Conservation (phyloP, 2,113 vertebrate species). For the Microcebus griseorufus region DNA sequence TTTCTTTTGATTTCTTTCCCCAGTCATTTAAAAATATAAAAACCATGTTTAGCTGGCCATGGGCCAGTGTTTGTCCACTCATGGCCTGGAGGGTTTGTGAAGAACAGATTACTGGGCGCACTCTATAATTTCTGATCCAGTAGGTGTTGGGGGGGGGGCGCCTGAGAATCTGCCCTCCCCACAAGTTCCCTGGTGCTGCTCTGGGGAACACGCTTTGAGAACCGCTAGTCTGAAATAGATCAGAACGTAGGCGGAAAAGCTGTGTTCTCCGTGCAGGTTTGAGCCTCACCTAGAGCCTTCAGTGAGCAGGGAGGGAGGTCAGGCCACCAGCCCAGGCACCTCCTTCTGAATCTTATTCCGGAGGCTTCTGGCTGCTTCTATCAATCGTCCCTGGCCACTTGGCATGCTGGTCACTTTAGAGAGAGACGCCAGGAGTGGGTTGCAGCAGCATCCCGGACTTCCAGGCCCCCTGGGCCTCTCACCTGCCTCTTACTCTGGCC, state of each 20-base stretch:
- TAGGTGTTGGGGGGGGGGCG: rapidly evolving
- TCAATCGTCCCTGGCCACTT: background rate
- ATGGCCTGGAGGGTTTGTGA: background rate
- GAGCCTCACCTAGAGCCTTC: background rate
- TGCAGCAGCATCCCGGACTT: background rate
- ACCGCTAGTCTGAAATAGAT: background rate
- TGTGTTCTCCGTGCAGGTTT: background rate
- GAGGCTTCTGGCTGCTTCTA: background rate
- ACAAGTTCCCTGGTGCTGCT: too few species aligned
- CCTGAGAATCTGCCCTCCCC: background rate
- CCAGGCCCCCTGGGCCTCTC: background rate
- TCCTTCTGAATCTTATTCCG: background rate
- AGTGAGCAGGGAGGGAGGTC: background rate
- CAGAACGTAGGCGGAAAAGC: background rate
- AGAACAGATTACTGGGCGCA: too few species aligned
- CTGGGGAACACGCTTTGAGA: background rate
- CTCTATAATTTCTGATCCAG: background rate
- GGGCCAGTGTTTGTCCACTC: background rate
- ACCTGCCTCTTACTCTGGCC: background rate
- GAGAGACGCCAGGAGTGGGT: background rate
- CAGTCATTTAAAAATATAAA: background rate
- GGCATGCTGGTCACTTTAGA: background rate
- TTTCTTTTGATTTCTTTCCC: background rate
- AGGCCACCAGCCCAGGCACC: rapidly evolving
- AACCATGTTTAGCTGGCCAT: background rate